phyloP scores from a whole-genome alignment of 2,797 vertebrate species.

The Dendrocincla fuliginosa region DNA sequence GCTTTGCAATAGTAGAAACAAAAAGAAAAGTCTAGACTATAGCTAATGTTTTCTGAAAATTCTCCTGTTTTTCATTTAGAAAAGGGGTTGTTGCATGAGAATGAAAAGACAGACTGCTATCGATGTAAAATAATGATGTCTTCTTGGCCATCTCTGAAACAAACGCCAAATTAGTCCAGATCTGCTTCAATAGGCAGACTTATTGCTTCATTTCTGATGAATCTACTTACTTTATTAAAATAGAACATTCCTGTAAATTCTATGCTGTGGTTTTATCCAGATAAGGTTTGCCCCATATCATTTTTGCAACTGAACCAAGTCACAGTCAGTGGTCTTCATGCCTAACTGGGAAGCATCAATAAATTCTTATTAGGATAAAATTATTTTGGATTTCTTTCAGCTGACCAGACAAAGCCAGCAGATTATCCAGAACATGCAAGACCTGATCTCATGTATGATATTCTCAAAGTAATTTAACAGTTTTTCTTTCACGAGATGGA shows the following conservation, averaged over 20 bases:
- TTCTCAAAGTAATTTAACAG: neutral
- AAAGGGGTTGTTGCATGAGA: neutral
- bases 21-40: neutral
- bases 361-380: neutral
- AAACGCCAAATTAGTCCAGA: neutral
- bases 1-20: neutral
- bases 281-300: neutral
- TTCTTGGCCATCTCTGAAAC: constrained; percentile 31
- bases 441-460: neutral
- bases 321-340: neutral
- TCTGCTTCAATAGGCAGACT: neutral
- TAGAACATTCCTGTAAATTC: neutral
- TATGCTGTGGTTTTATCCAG: neutral
- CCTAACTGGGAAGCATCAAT: neutral
- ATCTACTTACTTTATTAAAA: neutral
- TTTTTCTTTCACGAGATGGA: neutral
- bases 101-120: constrained; percentile 11
- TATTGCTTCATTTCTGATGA: neutral
- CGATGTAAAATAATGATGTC: constrained; percentile 17
- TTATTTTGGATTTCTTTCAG: neutral
- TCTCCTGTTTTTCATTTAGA: constrained; percentile 15
- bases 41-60: constrained; percentile 19
- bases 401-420: neutral
- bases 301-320: neutral
- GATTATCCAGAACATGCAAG: neutral